These are phyloP conservation scores for Chironomus riparius DNA, from an alignment of 2,888 invertebrate genomes.

Conservation along the genomic window DNA sequence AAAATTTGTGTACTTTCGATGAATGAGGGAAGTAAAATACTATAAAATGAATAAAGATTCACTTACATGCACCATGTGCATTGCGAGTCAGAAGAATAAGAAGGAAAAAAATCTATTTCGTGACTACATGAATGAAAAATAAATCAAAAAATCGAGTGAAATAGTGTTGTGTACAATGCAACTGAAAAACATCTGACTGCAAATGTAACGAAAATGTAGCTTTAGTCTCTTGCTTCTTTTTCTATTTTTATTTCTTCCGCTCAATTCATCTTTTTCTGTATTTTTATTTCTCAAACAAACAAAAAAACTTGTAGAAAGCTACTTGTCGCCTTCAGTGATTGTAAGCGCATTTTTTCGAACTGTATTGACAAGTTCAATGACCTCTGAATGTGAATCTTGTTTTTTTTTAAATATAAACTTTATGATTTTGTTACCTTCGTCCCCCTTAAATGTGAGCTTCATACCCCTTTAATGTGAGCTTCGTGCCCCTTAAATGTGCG, in stretches of 20 bases:
- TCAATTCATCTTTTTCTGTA: background rate
- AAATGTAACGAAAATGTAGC: conserved; percentile 21
- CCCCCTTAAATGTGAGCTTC: no score
- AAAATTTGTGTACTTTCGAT: background rate
- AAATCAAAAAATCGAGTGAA: background rate
- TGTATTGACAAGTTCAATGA: no score
- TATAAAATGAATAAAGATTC: background rate
- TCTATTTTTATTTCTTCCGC: conserved; percentile 9
- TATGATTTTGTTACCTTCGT: no score
- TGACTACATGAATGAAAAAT: background rate
- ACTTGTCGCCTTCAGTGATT: no score
- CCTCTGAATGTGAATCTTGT: no score
- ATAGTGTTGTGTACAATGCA: background rate
- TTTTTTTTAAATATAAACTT: background rate
- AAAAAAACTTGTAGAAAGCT: background rate
- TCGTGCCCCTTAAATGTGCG: no score
- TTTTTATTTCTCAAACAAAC: background rate
- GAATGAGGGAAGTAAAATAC: no score
- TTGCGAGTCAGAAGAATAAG: background rate
- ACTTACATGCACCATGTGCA: background rate
- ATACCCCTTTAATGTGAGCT: no score
- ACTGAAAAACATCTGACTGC: conserved; percentile 8
- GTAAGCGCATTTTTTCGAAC: no score
- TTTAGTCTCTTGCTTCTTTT: background rate
- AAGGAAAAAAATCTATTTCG: background rate